These are phyloP conservation scores for Aricia agestis DNA, from an alignment of 1,140 invertebrate species.

Conservation along the genomic window DNA sequence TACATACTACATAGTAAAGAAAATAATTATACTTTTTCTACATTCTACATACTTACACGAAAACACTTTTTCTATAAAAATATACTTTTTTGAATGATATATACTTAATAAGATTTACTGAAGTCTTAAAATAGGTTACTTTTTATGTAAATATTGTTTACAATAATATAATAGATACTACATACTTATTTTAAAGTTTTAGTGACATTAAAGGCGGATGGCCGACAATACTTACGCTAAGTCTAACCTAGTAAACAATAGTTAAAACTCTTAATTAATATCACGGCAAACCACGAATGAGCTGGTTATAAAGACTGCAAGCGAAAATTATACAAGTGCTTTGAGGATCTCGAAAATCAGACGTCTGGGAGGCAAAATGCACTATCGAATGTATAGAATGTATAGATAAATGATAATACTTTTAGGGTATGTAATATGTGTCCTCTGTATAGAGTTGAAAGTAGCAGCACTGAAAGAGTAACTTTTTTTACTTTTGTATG, in stretches of 20 bases:
- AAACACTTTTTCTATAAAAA: no score
- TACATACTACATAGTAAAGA: neutral
- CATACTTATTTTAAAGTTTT: neutral
- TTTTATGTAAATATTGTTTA: neutral
- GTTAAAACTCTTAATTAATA: neutral
- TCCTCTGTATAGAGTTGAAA: no score
- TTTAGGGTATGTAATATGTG: no score
- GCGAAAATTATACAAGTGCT: neutral
- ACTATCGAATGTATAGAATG: no score
- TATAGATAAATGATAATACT: no score
- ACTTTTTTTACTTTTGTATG: no score
- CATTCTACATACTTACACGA: no score
- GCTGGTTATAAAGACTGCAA: neutral
- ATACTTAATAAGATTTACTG: neutral
- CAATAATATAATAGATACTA: neutral
- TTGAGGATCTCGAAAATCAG: neutral
- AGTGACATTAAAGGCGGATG: slow-evolving; percentile 46
- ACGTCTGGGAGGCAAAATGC: neutral
- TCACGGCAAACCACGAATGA: neutral
- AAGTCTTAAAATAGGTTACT: neutral
- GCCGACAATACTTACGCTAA: slow-evolving; percentile 42
- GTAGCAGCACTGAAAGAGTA: no score
- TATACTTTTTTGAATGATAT: neutral
- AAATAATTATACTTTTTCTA: no score
- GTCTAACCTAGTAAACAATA: slow-evolving; percentile 16